Percentiles rank a stretch among this genome's conserved stretches.
These are phyloP conservation scores for Leptopterna dolabrata DNA, from an alignment of 2,888 invertebrate genomes.

Conservation along the genomic window DNA sequence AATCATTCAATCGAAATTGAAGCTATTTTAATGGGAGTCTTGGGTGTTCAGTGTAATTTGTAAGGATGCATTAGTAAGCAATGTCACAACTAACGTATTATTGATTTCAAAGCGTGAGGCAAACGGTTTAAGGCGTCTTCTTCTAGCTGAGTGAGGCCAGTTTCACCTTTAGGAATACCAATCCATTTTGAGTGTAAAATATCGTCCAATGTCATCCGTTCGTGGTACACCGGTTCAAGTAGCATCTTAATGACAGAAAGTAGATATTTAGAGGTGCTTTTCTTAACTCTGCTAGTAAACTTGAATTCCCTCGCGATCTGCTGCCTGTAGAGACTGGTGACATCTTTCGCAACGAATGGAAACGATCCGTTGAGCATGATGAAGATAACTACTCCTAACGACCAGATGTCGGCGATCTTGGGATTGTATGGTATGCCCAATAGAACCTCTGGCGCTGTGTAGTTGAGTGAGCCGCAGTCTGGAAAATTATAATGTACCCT, in stretches of 20 bases:
- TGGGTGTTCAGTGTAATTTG: background rate
- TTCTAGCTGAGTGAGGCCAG: background rate
- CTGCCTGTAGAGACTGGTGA: conserved; percentile 26
- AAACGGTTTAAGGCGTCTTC: background rate
- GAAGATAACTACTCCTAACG: conserved; percentile 81
- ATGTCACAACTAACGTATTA: too few species aligned
- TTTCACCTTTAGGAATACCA: conserved; percentile 58
- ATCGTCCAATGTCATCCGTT: conserved; percentile 72
- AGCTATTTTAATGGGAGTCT: too few species aligned
- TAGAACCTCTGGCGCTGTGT: conserved; percentile 87
- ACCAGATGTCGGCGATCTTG: conserved; percentile 83
- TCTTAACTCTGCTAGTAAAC: background rate
- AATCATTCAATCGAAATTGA: too few species aligned
- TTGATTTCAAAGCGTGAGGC: background rate
- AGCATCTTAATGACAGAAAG: conserved; percentile 61
- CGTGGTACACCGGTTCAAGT: conserved; percentile 74
- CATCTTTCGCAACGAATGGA: conserved; percentile 79
- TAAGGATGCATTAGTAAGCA: background rate
- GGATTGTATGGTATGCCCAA: conserved; percentile 75
- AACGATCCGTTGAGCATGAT: conserved; percentile 86
- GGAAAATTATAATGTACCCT: background rate
- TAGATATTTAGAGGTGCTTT: conserved; percentile 67
- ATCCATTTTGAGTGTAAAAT: conserved; percentile 74
- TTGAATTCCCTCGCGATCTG: background rate
- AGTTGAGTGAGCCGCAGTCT: conserved; percentile 88